Base-by-base conservation (phyloP, 2,797 vertebrate species). In the Sylvilagus floridanus region DNA sequence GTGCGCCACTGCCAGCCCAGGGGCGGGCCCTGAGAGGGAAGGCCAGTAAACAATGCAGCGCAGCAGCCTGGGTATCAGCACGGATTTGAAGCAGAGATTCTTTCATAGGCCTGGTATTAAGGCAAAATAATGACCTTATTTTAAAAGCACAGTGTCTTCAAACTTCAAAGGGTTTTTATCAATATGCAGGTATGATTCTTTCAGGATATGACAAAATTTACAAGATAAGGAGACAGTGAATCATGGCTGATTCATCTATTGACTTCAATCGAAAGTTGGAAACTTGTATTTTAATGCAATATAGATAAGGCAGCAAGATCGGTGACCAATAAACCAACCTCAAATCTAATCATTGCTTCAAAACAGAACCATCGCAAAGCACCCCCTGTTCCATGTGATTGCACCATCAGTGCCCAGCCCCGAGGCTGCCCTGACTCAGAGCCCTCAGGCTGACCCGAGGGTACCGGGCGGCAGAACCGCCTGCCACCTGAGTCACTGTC, bases 181-280 rank as follows among this genome's bases (percentile, higher is more conserved):
- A 71, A 77, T 84, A 75, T 84, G 28, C 63, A 54, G n/a, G 57
- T 5, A 54, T 63, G 95, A 96, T 50, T 87, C 92, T 37, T 32
- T 87, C 84, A 63, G 92, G 93, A 92, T 37, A 13, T 72, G 69
- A 92, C 82, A 37, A 57, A 77, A 73, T 86, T 72, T 87, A 42
- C 50, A 26, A 24, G 75, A 54, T 11, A n/a, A 78, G 75, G 81
- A 54, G 73, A 60, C 47, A 35, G 81, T 96, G 97, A 96, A 12
- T 95, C 90, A 96, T 1, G 0, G 68, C 66, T 93, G 96, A 95
- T 50, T 96, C 95, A 95, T 93, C 63, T 37, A 28, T 21, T 22
- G 37, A 60, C 94, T 96, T 30, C 65, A 66, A 62, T 77, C 30
- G 2, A 16, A 35, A 92, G 57, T 13, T 28, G 69, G 94, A 84